Evolutionary conservation across 2,888 invertebrate genomes (phyloP), one percentile per base, ranked within the genome.

Genomic region (Elysia crispata): DNA sequence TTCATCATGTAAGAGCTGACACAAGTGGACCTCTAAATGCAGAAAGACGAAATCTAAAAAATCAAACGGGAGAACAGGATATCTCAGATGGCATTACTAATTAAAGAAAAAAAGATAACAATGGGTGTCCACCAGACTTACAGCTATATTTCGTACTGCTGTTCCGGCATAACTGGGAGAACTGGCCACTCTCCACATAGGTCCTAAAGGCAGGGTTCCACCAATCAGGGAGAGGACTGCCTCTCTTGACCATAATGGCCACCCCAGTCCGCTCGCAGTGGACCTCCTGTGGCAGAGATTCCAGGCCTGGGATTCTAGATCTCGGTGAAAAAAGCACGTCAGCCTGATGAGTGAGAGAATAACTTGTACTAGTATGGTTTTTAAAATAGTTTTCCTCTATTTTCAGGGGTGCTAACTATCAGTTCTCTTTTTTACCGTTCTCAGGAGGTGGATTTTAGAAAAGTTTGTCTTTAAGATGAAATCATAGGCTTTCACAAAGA

Each of bases 131-230:
- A 13, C 23, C 13, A 69, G 15, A 76, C 80, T 70, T 31, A 80
- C 80, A 31, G 73, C 73, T 81, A 23, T 81, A 79, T 50, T 80
- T 80, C 23, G 31, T 8, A 1, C 73, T 70, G 31, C 76, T 70
- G 23, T 72, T 41, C 33, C 64, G 31, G 33, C 82, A 82, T 30
- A 80, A 25, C 25, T 62, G 23, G 13, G 77, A 57, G 69, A 73
- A 82, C 20, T 33, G 67, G 1, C 82, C 82, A 1, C 60, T 67
- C 28, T n/a, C 50, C 11, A 67, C 74, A 64, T 73, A 78, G 1
- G 28, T 11, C 20, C 67, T 25, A 66, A 84, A 85, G n/a, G 85
- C 85, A 8, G 79, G 82, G 49, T 85, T 84, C 85, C 85, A 85
- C 85, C 85, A 85, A 6, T 15, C 33, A 0, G 83, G 81, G 0